These are phyloP conservation scores for Microcebus tavaratra DNA, from an alignment of 2,113 vertebrate genomes.

Conservation along the genomic window DNA sequence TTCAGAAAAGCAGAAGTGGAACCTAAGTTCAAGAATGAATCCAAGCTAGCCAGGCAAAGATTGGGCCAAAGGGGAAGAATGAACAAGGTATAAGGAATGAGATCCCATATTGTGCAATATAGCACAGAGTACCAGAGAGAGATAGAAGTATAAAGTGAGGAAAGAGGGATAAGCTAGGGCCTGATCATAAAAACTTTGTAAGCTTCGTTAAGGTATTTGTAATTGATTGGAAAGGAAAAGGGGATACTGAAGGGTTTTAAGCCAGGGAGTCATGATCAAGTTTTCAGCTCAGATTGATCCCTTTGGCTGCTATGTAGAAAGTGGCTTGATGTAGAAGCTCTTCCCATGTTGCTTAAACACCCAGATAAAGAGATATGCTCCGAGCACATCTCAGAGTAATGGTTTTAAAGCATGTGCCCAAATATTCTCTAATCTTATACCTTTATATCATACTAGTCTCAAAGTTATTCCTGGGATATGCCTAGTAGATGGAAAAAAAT, in stretches of 20 bases:
- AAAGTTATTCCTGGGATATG: neutral
- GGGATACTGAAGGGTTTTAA: neutral
- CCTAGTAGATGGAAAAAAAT: neutral
- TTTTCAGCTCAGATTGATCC: neutral
- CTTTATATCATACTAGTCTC: neutral
- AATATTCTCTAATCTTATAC: neutral
- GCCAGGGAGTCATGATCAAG: neutral
- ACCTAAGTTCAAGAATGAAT: neutral
- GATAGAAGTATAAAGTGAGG: neutral
- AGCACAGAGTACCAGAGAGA: neutral
- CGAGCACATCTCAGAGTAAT: neutral
- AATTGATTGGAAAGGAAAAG: neutral
- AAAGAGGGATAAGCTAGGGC: too few species aligned
- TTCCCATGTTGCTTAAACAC: neutral
- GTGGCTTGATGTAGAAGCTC: neutral
- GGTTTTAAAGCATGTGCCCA: neutral
- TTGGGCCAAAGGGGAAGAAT: neutral
- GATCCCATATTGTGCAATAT: neutral
- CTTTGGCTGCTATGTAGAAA: neutral
- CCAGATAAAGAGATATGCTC: neutral
- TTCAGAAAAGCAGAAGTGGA: neutral
- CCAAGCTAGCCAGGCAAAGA: neutral
- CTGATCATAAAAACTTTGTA: neutral
- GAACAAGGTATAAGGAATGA: neutral
- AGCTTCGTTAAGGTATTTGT: neutral